Base-by-base conservation (phyloP, 1,140 invertebrate genomes). In the Ips typographus region DNA sequence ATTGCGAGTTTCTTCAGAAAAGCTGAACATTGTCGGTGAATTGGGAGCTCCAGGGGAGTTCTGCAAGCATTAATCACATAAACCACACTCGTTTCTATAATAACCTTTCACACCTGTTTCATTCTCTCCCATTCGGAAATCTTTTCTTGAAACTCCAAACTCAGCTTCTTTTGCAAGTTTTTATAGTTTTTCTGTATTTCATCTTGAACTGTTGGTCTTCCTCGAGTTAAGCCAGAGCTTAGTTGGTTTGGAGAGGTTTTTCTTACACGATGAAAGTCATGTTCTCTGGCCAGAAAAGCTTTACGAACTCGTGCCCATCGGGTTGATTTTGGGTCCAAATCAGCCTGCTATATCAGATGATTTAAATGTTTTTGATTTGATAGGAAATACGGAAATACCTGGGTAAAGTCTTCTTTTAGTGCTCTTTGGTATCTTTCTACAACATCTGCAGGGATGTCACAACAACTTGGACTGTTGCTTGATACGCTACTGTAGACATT, bases 251-350 rank as follows among this genome's bases (percentile, higher is more conserved):
- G 22, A 22, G 22, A 22, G 22, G 22, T 22, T 22, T 22, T 22
- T 22, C 22, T 22, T 22, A 37, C 41, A 36, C 4, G 59, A 68
- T 38, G 58, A 56, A 4, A 38, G 49, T 4, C 38, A 37, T 2
- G 1, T 43, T 51, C 57, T 55, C 68, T 57, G 6, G 1, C 86
- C 7, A 90, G 80, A 75, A 91, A 90, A 4, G 89, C 90, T 69
- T 87, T 83, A 77, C 90, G 90, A 36, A 91, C 88, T 76, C 88
- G 89, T 55, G 84, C 87, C 90, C 90, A 91, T 76, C 90, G 89
- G 8, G 86, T 87, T 72, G 82, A 40, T 71, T 41, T 70, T 40
- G 40, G 4, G 40, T 71, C 69, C 5, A 53, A 71, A 55, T 65
- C 69, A 3, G 69, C 65, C 69, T 71, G 6, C 2, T 37, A 53